Evolutionary conservation across 2,113 vertebrate genomes (phyloP).

Genomic region (Nycticebus coucang): DNA sequence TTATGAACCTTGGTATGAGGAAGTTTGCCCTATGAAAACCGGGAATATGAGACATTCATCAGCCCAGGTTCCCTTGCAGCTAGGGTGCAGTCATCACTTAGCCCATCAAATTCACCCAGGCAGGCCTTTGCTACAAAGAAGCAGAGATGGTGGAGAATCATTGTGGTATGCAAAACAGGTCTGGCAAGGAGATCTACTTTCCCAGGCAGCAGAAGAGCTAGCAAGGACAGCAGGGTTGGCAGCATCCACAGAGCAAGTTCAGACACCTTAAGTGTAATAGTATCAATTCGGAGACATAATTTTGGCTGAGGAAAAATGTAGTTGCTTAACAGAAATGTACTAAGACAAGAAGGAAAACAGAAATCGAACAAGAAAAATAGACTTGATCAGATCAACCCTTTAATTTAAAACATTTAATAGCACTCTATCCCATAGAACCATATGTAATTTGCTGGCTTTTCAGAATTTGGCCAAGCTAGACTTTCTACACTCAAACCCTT

Average conservation of each 20-base stretch:
- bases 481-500: not conserved
- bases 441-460: not conserved
- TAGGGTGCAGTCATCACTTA: not conserved
- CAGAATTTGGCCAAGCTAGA: not conserved
- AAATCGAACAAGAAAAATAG: conserved; percentile 14
- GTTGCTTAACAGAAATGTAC: conserved; percentile 19
- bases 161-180: not conserved
- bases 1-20: not conserved
- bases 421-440: not conserved
- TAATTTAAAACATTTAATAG: not conserved
- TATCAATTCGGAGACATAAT: not conserved
- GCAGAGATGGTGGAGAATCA: not conserved
- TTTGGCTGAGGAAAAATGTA: conserved; percentile 34
- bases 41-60: not conserved
- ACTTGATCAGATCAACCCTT: not conserved
- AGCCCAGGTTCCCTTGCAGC: not conserved
- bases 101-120: not conserved
- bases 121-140: not conserved
- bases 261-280: not conserved
- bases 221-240: not conserved
- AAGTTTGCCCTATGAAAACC: not conserved
- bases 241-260: not conserved
- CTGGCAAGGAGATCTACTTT: not conserved
- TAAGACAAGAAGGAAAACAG: conserved; percentile 15
- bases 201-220: not conserved